Evolutionary conservation across 2,113 vertebrate genomes (phyloP), one percentile per base, ranked within the genome.

Genomic region (Dasypus novemcinctus): DNA sequence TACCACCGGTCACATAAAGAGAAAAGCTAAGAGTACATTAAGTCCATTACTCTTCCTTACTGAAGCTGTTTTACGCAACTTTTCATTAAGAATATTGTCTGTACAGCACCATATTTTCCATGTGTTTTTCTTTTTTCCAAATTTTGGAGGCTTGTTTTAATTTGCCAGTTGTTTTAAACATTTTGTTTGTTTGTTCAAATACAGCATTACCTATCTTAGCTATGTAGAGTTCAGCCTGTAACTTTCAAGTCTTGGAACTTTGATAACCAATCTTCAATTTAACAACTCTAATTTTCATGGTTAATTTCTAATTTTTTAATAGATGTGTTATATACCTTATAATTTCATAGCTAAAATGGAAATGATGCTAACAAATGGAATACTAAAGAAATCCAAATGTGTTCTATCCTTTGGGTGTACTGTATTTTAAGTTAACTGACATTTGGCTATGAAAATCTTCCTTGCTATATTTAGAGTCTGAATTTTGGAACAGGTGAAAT

Each of bases 131-230:
- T 63, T 94, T 76, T 84, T 74, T 79, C 27, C 38, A 66, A 43
- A 46, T 9, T 82, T 86, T 95, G 63, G 68, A 95, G 79, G 23
- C 49, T 87, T 91, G 1, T 94, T 96, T 90, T 78, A 79, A n/a
- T 86, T 86, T 94, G 36, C 61, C 29, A 71, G 2, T 78, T 92
- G 27, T 90, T 95, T 87, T 46, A 68, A 93, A 36, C 86, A 54
- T n/a, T 79, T 82, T 92, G 36, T 49, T 57, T 41, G 61, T n/a
- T 7, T 33, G 2, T 14, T 54, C 31, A 10, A 31, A 18, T 84
- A 46, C 20, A 75, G 12, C 43, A 85, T 85, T 88, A 76, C 38
- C 41, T 74, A 0, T 38, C 21, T 63, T 84, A 64, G 46, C 36
- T 89, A 46, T 85, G 0, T 89, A 41, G 36, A 71, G 1, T 79